Conservation (phyloP, 2,888 invertebrate genomes). For the Hirtodrosophila trivittata region DNA sequence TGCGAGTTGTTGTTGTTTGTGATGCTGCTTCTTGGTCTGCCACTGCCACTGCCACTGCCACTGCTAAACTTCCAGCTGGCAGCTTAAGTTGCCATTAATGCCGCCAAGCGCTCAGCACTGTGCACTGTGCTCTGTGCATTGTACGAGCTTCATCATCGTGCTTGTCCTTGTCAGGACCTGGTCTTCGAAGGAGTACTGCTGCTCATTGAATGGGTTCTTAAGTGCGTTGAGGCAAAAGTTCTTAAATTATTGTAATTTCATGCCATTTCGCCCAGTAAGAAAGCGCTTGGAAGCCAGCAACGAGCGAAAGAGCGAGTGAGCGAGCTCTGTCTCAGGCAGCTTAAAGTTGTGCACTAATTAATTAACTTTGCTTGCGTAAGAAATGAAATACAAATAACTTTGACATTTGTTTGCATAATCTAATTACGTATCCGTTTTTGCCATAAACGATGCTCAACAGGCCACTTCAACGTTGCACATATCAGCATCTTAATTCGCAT, state of each 20-base stretch:
- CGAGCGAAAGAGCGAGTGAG: slow-evolving; percentile 6
- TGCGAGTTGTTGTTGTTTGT: slow-evolving; percentile 7
- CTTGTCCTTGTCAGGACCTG: slow-evolving; percentile 1
- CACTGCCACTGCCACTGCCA: slow-evolving; percentile 8
- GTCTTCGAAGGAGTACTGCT: not conserved
- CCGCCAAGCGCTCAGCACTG: slow-evolving; percentile 27
- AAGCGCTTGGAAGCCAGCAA: slow-evolving; percentile 1
- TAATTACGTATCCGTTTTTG: slow-evolving; percentile 66
- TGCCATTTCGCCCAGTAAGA: slow-evolving; percentile 26
- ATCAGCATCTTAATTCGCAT: slow-evolving; percentile 22
- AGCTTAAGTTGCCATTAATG: slow-evolving; percentile 68
- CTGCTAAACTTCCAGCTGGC: slow-evolving; percentile 40
- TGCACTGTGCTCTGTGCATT: slow-evolving; percentile 15
- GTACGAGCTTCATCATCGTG: slow-evolving; percentile 23
- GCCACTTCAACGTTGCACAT: slow-evolving; percentile 27
- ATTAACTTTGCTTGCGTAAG: slow-evolving; percentile 73
- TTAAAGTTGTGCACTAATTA: slow-evolving; percentile 69
- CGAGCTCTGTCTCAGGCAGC: slow-evolving; percentile 7
- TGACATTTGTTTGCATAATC: slow-evolving; percentile 70
- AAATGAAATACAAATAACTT: slow-evolving; percentile 78
- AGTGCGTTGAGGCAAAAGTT: slow-evolving; percentile 54
- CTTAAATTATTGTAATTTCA: slow-evolving; percentile 72
- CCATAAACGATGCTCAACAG: slow-evolving; percentile 43
- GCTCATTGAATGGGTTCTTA: slow-evolving; percentile 39
- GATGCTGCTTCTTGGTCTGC: not conserved